Percentiles rank a stretch among this genome's conserved stretches.
Conservation (phyloP, 2,113 vertebrate genomes). For the Hippopotamus amphibius region DNA sequence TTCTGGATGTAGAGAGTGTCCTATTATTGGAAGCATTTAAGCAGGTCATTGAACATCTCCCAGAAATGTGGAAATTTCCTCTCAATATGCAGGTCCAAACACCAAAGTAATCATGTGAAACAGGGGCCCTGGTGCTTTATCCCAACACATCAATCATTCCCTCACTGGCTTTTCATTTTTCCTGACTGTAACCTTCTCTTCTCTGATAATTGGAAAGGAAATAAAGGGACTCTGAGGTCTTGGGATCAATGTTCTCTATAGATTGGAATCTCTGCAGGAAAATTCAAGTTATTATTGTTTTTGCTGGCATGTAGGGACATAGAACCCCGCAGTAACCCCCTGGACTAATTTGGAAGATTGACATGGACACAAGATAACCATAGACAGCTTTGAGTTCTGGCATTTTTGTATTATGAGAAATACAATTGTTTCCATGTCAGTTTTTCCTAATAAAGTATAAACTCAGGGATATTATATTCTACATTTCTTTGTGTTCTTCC, state of each 20-base stretch:
- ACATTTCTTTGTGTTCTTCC: not conserved
- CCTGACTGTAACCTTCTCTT: not conserved
- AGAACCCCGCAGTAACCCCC: not conserved
- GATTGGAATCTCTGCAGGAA: not conserved
- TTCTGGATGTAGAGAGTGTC: not conserved
- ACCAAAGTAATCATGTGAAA: not conserved
- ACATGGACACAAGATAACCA: not conserved
- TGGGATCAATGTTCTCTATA: not conserved
- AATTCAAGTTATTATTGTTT: constrained; percentile 5
- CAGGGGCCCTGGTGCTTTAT: not conserved
- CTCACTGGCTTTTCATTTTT: not conserved
- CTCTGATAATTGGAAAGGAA: not conserved
- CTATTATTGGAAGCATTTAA: not conserved
- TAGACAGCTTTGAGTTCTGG: not conserved
- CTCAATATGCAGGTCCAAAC: not conserved
- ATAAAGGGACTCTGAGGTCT: not conserved
- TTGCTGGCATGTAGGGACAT: not conserved
- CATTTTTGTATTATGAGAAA: constrained; percentile 43
- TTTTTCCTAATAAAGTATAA: not conserved
- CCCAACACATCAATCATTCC: not conserved
- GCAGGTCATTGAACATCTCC: not conserved
- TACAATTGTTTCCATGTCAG: not conserved
- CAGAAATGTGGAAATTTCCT: constrained; percentile 7
- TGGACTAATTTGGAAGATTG: not conserved
- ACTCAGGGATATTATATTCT: not conserved